Percentiles rank a stretch among this genome's conserved stretches.
Evolutionary conservation across 2,797 vertebrate species (phyloP).

Genomic region (Dicrostonyx torquatus): DNA sequence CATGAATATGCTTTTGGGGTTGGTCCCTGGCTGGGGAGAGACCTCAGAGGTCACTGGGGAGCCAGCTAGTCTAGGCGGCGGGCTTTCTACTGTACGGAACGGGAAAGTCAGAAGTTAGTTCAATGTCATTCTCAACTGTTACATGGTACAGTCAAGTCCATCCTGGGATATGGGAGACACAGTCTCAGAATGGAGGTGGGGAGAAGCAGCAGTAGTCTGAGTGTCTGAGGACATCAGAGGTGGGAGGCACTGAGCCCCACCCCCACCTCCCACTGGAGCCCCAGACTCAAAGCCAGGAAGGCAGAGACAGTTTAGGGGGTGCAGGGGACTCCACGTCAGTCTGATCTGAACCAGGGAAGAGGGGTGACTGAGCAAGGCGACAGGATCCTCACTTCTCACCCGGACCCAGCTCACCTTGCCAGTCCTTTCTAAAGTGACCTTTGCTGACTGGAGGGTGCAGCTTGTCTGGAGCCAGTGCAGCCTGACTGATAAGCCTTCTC

Average conservation of each 20-base stretch:
- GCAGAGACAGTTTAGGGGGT: not conserved
- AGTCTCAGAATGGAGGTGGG: not conserved
- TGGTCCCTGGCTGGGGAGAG: not conserved
- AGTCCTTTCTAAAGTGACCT: constrained; percentile 49
- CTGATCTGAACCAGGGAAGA: not conserved
- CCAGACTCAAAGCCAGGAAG: not conserved
- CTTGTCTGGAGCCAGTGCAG: not conserved
- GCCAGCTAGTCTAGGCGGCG: not conserved
- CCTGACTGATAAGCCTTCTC: constrained; percentile 57
- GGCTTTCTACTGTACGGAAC: not conserved
- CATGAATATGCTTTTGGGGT: not conserved
- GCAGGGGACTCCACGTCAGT: not conserved
- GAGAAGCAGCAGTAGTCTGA: not conserved
- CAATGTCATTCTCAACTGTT: not conserved
- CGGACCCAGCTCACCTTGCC: not conserved
- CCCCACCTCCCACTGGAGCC: not conserved
- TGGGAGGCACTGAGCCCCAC: not conserved
- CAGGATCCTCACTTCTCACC: not conserved
- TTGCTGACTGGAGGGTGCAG: constrained; percentile 36
- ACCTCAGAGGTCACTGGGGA: not conserved
- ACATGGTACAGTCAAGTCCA: not conserved
- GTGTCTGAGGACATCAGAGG: not conserved
- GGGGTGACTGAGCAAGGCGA: not conserved
- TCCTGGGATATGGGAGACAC: not conserved
- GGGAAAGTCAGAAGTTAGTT: not conserved